These are phyloP conservation scores for Epsilonema sp. DNA, from an alignment of 2,888 invertebrate species.

Conservation along the genomic window DNA sequence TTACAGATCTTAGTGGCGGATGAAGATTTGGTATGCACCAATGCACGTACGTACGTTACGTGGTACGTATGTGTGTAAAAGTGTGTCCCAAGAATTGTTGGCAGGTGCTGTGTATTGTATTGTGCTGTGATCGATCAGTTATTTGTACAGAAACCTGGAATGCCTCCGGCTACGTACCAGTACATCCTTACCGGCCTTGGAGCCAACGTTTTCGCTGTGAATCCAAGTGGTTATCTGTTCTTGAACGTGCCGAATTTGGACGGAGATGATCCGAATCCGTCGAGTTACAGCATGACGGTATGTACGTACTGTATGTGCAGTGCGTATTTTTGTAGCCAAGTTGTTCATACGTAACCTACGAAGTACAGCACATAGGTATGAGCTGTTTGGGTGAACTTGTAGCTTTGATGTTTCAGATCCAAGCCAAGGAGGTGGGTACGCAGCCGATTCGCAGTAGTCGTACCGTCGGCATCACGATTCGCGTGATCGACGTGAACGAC, in stretches of 20 bases:
- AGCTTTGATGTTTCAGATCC: conserved; percentile 16
- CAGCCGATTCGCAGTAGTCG: conserved; percentile 19
- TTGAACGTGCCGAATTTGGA: conserved; percentile 22
- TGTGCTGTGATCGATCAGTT: too few relatives aligned
- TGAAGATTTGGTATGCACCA: conserved; percentile 20
- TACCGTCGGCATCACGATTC: conserved; percentile 23
- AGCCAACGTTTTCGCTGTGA: conserved; percentile 26
- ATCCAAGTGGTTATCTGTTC: conserved; percentile 25
- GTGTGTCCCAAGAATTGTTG: too few relatives aligned
- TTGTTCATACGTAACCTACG: too few relatives aligned
- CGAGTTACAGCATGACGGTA: conserved; percentile 23
- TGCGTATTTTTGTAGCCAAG: too few relatives aligned
- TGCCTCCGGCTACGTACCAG: conserved; percentile 28
- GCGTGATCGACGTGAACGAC: conserved; percentile 24
- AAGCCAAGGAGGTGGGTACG: conserved; percentile 27
- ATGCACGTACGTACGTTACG: background rate
- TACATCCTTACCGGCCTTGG: conserved; percentile 26
- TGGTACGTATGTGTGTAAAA: background rate
- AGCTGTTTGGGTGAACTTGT: too few relatives aligned
- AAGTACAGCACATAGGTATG: too few relatives aligned
- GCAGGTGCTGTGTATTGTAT: background rate
- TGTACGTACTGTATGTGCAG: too few relatives aligned
- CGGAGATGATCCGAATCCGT: conserved; percentile 21
- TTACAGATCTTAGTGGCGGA: conserved; percentile 26
- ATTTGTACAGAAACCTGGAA: conserved; percentile 24